Evolutionary conservation across 2,797 vertebrate species (phyloP), one percentile per base, ranked within the genome.

Genomic region (Parauchenoglanis punctatus): DNA sequence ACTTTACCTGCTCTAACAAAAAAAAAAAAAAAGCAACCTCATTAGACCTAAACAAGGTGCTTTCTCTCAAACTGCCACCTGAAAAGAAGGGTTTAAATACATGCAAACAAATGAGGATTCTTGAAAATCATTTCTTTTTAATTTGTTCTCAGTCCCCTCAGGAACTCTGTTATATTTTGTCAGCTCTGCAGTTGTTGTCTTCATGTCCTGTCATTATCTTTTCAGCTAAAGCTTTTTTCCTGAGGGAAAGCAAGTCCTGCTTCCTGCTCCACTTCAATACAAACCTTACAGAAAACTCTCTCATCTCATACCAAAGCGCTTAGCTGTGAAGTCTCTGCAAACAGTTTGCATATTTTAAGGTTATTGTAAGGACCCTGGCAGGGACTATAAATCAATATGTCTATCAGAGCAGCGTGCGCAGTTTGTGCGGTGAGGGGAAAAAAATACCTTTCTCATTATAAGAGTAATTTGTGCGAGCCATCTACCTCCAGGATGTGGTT

Each of bases 401-500:
- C 83, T 13, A 85, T 59, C 81, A 70, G 59, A 81, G 63, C 76
- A 61, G 76, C n/a, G 20, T 56, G 70, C 73, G 77, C 18, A 2
- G 77, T 63, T 63, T 44, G 56, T 65, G 80, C 0, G 11, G 35
- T n/a, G 25, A 61, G 59, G 23, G 5, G 2, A 15, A 4, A 31
- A 31, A 20, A 46, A 28, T 23, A 46, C 0, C 1, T 40, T 61
- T 75, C 12, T 76, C 15, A 28, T 35, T 77, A 68, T 63, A 23
- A 40, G 23, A 52, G 40, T 46, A 20, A 44, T 59, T 52, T n/a
- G 17, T 65, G 44, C 15, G 72, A 87, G 80, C 2, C 12, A 2
- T 89, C 89, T 87, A 97, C 97, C 97, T 98, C 98, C 35, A 98
- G 92, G 72, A 97, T 96, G 88, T 97, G 96, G 93, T 97, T 98